A percentile compares a stretch with the other conserved stretches of the same genome.
Evolutionary conservation across 1,140 invertebrate genomes (phyloP).

Genomic region (Gonatopus flavifemur): DNA sequence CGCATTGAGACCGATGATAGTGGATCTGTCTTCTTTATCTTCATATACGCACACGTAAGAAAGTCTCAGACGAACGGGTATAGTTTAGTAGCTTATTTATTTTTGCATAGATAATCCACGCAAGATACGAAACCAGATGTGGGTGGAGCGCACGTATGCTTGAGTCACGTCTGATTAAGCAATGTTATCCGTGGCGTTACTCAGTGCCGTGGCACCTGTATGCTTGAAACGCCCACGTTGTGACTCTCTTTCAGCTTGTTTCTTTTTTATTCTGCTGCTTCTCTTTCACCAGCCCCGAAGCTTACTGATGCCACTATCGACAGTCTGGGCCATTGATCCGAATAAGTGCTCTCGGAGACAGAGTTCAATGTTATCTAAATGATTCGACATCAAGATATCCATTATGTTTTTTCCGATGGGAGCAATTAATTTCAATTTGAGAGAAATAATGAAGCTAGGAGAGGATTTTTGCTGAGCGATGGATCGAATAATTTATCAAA

Average conservation of each 20-base stretch:
- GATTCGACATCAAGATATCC: no score
- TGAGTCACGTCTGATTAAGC: constrained; percentile 54
- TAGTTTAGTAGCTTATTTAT: constrained; percentile 50
- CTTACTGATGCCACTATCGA: constrained; percentile 15
- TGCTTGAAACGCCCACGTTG: constrained; percentile 41
- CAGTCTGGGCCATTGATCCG: constrained; percentile 22
- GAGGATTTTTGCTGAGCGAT: no score
- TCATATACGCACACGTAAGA: constrained; percentile 10
- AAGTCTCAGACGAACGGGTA: constrained; percentile 29
- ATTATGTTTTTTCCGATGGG: background rate
- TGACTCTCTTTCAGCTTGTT: constrained; percentile 31
- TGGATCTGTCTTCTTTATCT: background rate
- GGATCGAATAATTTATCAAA: no score
- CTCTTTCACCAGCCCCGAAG: constrained; percentile 18
- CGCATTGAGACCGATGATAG: no score
- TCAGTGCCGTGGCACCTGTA: constrained; percentile 46
- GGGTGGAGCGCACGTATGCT: constrained; percentile 47
- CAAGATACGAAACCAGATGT: constrained; percentile 46
- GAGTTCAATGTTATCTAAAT: background rate
- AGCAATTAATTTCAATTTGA: background rate
- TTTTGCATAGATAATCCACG: constrained; percentile 53
- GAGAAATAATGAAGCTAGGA: background rate
- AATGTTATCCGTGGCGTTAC: constrained; percentile 51
- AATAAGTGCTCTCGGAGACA: no score
- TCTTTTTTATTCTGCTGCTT: background rate